Percentiles rank a stretch among this genome's conserved stretches.
phyloP scores from a whole-genome alignment of 1,140 invertebrate genomes.

The Conus ventricosus region DNA sequence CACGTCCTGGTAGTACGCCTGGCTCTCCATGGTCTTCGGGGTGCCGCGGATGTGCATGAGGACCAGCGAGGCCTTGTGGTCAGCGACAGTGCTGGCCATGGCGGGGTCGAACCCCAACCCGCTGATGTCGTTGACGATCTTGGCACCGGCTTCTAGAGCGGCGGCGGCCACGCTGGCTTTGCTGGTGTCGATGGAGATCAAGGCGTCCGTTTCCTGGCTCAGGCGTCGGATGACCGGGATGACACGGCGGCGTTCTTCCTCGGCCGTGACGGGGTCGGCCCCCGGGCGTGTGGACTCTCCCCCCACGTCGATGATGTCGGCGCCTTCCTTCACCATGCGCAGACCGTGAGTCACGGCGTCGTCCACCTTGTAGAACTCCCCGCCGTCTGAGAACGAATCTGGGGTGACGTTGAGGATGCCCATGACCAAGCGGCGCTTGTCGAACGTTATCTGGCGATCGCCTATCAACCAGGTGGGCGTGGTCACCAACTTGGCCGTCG shows the following conservation, averaged over 20 bases:
- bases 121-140: conserved; percentile 14
- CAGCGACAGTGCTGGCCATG: neutral
- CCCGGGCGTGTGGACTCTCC: conserved; percentile 16
- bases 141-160: neutral
- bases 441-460: neutral
- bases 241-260: neutral
- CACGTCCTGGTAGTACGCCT: neutral
- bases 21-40: neutral
- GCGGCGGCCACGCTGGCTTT: neutral
- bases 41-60: conserved; percentile 12
- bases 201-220: neutral
- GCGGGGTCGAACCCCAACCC: neutral
- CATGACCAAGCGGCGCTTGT: conserved; percentile 11
- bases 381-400: conserved; percentile 21
- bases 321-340: neutral
- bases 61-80: neutral
- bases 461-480: neutral
- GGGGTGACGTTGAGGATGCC: conserved; percentile 25
- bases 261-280: neutral
- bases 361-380: neutral
- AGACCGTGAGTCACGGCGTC: neutral
- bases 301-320: conserved; percentile 25
- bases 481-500: neutral
- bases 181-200: neutral
- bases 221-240: conserved; percentile 4